Evolutionary conservation across 2,113 vertebrate genomes (phyloP).

Genomic region (Loxodonta africana): DNA sequence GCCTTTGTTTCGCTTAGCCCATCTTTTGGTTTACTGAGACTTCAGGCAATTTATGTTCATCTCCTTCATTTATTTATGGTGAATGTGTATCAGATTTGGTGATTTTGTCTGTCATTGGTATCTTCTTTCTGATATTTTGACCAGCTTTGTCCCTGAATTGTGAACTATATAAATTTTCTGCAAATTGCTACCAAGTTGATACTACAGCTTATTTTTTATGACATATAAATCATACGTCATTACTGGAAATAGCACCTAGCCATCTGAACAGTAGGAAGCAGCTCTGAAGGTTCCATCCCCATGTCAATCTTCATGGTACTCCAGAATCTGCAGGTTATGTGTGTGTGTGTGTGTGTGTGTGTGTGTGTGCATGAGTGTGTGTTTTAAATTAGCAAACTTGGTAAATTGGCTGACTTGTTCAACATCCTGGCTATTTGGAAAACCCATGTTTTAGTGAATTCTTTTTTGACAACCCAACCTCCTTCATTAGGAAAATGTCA

Average conservation of each 20-base stretch:
- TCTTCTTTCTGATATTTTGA: not conserved
- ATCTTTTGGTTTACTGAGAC: not conserved
- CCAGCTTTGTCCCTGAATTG: not conserved
- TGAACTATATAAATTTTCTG: not conserved
- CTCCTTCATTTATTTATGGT: not conserved
- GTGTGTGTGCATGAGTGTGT: not conserved
- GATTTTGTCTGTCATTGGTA: not conserved
- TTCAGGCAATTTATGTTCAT: not conserved
- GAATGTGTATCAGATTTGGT: not conserved
- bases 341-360: no score
- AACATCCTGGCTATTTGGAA: not conserved
- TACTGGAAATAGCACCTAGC: not conserved
- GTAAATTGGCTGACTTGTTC: not conserved
- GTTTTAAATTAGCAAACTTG: not conserved
- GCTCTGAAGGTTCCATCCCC: not conserved
- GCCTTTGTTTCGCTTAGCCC: not conserved
- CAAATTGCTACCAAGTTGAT: slow-evolving; percentile 4
- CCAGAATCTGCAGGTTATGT: not conserved
- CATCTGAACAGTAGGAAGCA: not conserved
- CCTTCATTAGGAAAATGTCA: not conserved
- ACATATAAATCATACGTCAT: not conserved
- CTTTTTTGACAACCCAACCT: not conserved
- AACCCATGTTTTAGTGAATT: not conserved
- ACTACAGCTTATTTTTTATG: not conserved
- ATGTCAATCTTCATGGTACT: not conserved